These are phyloP conservation scores for Lithophane socia DNA, from an alignment of 2,888 invertebrate genomes.

Conservation along the genomic window DNA sequence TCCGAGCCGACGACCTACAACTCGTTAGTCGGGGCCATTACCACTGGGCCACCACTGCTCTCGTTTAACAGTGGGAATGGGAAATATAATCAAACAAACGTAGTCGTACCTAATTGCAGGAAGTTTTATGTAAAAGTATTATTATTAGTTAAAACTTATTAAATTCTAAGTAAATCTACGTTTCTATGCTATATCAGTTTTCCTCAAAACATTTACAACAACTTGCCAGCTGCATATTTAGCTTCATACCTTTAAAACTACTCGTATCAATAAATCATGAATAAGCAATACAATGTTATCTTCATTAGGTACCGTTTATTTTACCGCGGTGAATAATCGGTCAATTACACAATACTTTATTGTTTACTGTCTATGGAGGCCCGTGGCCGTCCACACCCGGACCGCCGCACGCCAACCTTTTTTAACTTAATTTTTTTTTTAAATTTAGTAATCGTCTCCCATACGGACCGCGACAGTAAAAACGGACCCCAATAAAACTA, in stretches of 20 bases:
- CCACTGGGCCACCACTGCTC: too few species aligned
- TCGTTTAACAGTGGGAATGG: neutral
- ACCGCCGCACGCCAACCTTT: too few species aligned
- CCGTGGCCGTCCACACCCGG: too few species aligned
- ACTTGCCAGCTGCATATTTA: neutral
- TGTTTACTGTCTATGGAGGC: slow-evolving; percentile 9
- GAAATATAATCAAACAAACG: neutral
- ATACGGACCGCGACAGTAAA: too few species aligned
- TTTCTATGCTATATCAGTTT: neutral
- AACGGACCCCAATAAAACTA: too few species aligned
- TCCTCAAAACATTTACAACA: neutral
- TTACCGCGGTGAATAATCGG: neutral
- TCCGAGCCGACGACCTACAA: too few species aligned
- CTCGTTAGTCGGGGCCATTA: too few species aligned
- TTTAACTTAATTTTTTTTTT: too few species aligned
- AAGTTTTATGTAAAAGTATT: neutral
- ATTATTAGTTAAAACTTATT: neutral
- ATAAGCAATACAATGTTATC: slow-evolving; percentile 2
- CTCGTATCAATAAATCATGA: slow-evolving; percentile 1
- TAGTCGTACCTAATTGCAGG: neutral
- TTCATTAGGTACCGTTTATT: neutral
- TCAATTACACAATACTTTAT: neutral
- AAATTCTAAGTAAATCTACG: neutral
- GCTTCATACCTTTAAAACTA: neutral
- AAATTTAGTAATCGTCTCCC: too few species aligned